These are phyloP conservation scores for Agrilus cyanescens DNA, from an alignment of 2,888 invertebrate species.

Conservation along the genomic window DNA sequence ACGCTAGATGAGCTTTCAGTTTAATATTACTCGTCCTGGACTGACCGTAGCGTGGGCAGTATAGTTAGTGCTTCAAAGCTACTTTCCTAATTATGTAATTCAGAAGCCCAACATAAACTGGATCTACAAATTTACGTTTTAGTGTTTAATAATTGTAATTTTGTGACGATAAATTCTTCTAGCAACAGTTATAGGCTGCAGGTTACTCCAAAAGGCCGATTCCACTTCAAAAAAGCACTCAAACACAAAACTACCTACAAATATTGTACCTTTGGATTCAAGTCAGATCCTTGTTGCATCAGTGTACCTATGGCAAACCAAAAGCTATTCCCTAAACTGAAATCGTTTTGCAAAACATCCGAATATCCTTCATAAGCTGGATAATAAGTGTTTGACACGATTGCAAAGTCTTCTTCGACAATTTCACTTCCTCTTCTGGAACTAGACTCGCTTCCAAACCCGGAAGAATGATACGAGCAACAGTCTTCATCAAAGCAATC, in stretches of 20 bases:
- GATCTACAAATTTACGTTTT: no score
- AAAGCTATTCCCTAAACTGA: constrained; percentile 78
- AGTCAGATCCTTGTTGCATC: constrained; percentile 84
- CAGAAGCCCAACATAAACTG: no score
- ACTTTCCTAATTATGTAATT: no score
- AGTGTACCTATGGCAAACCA: constrained; percentile 96
- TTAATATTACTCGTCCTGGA: no score
- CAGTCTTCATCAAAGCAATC: constrained; percentile 29
- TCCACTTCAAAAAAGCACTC: background rate
- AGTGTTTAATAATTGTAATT: no score
- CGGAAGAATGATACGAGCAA: constrained; percentile 16
- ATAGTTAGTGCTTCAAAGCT: no score
- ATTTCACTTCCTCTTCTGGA: constrained; percentile 3
- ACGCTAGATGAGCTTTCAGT: no score
- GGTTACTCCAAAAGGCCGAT: constrained; percentile 6
- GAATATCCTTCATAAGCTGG: constrained; percentile 13
- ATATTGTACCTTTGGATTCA: constrained; percentile 75
- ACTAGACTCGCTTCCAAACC: constrained; percentile 9
- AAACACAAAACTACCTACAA: constrained; percentile 10
- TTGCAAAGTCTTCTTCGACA: constrained; percentile 3
- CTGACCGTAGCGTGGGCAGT: no score
- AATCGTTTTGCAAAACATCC: constrained; percentile 58
- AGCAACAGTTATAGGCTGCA: no score
- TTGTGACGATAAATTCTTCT: no score
- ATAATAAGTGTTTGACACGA: background rate